Percentiles rank a stretch among this genome's conserved stretches.
Conservation (phyloP, 2,113 vertebrate genomes). For the Mobula hypostoma region DNA sequence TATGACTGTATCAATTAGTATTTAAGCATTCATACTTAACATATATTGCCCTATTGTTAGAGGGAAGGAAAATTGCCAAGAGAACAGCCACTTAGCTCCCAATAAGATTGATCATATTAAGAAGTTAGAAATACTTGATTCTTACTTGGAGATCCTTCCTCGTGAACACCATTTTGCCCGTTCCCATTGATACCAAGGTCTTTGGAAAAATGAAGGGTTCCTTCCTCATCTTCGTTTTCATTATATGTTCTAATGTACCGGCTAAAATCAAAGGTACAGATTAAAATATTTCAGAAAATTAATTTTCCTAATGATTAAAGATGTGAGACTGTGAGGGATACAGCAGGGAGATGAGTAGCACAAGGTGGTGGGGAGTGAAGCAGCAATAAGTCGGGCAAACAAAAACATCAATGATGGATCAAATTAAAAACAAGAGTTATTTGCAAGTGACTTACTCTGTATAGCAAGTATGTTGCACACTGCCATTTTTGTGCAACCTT, state of each 20-base stretch:
- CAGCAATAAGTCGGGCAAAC: too few relatives aligned
- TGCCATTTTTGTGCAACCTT: background rate
- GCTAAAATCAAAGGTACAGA: constrained; percentile 47
- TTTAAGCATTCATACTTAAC: background rate
- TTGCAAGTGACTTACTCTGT: too few relatives aligned
- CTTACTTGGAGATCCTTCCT: constrained; percentile 96
- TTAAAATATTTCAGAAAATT: background rate
- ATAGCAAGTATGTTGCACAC: too few relatives aligned
- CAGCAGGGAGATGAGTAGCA: too few relatives aligned
- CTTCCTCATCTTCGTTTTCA: constrained; percentile 71
- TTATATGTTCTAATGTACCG: constrained; percentile 67
- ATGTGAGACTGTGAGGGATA: too few relatives aligned
- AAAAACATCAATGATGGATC: too few relatives aligned
- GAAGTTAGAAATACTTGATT: constrained; percentile 40
- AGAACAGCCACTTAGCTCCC: background rate
- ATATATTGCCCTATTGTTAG: background rate
- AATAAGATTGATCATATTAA: background rate
- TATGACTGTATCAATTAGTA: background rate
- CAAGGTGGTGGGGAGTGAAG: too few relatives aligned
- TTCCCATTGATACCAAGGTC: constrained; percentile 85
- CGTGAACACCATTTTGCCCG: constrained; percentile 82
- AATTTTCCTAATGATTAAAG: too few relatives aligned
- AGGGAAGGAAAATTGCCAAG: background rate
- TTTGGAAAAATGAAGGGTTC: constrained; percentile 70
- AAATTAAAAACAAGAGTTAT: too few relatives aligned